These are phyloP conservation scores for Andrena minutula DNA, from an alignment of 2,888 invertebrate genomes.

Conservation along the genomic window DNA sequence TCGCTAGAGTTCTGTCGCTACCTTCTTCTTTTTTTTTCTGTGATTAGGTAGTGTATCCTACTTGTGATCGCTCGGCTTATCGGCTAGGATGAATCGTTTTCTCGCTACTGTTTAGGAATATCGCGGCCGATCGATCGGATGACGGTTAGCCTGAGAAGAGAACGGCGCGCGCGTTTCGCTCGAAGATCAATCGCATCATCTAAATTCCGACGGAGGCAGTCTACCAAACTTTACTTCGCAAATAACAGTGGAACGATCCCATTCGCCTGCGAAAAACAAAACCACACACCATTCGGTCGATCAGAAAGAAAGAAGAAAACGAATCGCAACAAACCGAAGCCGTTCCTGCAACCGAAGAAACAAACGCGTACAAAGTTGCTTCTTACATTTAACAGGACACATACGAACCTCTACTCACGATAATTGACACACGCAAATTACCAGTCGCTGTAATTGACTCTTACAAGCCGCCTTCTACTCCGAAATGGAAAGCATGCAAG, in stretches of 20 bases:
- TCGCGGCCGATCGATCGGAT: slow-evolving; percentile 27
- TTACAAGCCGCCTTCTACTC: not conserved
- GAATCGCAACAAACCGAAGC: not conserved
- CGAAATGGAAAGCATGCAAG: not conserved
- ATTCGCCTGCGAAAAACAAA: too few species aligned
- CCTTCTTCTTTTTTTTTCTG: slow-evolving; percentile 37
- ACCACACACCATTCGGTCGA: not conserved
- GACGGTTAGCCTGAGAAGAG: slow-evolving; percentile 48
- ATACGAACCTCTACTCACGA: slow-evolving; percentile 1
- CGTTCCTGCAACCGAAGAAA: not conserved
- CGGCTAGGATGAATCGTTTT: slow-evolving; percentile 62
- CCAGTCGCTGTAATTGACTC: slow-evolving; percentile 26
- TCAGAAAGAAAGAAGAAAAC: not conserved
- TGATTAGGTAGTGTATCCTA: slow-evolving; percentile 50
- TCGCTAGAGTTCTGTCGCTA: slow-evolving; percentile 44
- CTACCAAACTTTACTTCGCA: not conserved
- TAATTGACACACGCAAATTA: slow-evolving; percentile 41
- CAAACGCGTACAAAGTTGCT: not conserved
- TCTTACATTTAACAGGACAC: not conserved
- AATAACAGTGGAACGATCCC: not conserved
- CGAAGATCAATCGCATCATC: not conserved
- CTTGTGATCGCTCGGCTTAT: slow-evolving; percentile 60
- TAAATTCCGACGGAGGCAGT: not conserved
- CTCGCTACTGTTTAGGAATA: slow-evolving; percentile 64
- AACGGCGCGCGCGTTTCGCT: slow-evolving; percentile 37